Conservation (phyloP, 2,888 invertebrate species). For the Chrysotoxum bicinctum region DNA sequence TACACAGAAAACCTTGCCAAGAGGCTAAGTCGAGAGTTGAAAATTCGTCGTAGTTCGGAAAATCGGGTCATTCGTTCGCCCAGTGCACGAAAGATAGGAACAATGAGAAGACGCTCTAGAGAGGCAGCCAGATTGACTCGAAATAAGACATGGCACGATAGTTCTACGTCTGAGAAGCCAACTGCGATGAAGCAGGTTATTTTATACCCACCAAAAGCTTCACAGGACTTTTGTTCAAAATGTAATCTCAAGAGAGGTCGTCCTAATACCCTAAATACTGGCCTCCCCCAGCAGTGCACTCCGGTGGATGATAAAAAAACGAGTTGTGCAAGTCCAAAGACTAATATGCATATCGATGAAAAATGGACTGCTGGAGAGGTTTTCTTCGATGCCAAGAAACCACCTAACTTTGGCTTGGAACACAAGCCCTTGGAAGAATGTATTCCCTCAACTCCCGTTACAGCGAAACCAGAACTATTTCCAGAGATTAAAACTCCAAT, state of each 20-base stretch:
- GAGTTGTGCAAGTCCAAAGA: background rate
- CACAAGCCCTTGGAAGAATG: conserved; percentile 38
- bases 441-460: conserved; percentile 47
- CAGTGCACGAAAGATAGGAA: conserved; percentile 91
- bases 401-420: conserved; percentile 33
- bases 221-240: conserved; percentile 83
- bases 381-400: conserved; percentile 77
- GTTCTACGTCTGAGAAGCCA: conserved; percentile 59
- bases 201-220: conserved; percentile 30
- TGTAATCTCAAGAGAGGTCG: conserved; percentile 83
- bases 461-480: conserved; percentile 31
- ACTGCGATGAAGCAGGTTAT: conserved; percentile 14
- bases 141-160: conserved; percentile 86
- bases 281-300: conserved; percentile 76
- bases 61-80: conserved; percentile 89
- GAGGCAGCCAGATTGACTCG: conserved; percentile 84
- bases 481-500: conserved; percentile 75
- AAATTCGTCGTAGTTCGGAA: conserved; percentile 87
- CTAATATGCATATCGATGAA: conserved; percentile 73
- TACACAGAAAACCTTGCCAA: conserved; percentile 87
- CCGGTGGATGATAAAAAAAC: conserved; percentile 42
- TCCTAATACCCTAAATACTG: conserved; percentile 82
- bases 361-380: conserved; percentile 81
- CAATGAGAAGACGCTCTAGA: conserved; percentile 87
- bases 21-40: conserved; percentile 87